Conservation (phyloP, 2,888 invertebrate genomes). For the Eledona agricola region DNA sequence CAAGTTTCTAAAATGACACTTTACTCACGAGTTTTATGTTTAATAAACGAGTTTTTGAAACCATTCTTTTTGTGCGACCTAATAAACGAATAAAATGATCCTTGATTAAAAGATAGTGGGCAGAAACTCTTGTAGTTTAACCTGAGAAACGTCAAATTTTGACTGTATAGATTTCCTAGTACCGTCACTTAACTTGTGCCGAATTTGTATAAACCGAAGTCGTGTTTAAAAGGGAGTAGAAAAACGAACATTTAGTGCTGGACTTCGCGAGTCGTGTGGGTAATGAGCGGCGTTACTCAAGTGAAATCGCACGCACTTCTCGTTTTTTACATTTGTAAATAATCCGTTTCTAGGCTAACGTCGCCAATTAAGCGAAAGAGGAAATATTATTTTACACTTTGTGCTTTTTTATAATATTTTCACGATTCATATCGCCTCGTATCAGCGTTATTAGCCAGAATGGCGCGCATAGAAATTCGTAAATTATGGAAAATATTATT, state of each 20-base stretch:
- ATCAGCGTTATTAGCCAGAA: slow-evolving; percentile 31
- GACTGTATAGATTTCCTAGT: no score
- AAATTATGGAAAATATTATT: slow-evolving; percentile 51
- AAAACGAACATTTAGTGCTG: not conserved
- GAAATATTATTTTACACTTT: slow-evolving; percentile 36
- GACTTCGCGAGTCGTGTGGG: not conserved
- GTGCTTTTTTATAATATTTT: slow-evolving; percentile 30
- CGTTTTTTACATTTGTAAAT: slow-evolving; percentile 27
- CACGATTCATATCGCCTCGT: slow-evolving; percentile 44
- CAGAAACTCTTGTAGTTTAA: no score
- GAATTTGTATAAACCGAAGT: no score
- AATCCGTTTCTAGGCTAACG: slow-evolving; percentile 32
- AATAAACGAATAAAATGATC: no score
- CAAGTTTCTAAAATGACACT: no score
- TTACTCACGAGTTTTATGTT: no score
- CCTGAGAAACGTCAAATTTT: not conserved
- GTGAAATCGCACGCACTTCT: slow-evolving; percentile 17
- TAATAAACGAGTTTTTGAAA: no score
- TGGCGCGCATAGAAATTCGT: slow-evolving; percentile 48
- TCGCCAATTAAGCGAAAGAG: slow-evolving; percentile 34
- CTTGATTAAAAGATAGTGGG: no score
- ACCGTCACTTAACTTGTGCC: no score
- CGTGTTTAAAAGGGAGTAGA: slow-evolving; percentile 2
- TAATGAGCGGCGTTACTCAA: slow-evolving; percentile 17
- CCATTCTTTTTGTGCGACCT: no score